Conservation (phyloP, 2,888 invertebrate species). For the Dermolepida albohirtum region DNA sequence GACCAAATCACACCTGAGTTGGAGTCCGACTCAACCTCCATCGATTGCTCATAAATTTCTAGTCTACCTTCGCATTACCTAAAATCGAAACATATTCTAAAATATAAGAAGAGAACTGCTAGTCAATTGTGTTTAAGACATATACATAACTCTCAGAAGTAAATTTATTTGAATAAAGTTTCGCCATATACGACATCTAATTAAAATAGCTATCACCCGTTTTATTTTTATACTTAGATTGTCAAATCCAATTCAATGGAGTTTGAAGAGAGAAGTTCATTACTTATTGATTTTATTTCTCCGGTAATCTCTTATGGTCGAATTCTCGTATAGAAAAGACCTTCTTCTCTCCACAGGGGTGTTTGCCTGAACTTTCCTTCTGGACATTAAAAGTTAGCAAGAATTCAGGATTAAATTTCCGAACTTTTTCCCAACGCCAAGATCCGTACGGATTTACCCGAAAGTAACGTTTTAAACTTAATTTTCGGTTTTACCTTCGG, state of each 20-base stretch:
- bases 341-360: neutral
- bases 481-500: slow-evolving; percentile 39
- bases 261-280: slow-evolving; percentile 25
- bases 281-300: slow-evolving; percentile 36
- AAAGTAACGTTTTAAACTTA: slow-evolving; percentile 43
- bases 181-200: neutral
- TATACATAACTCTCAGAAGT: no score
- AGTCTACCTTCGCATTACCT: no score
- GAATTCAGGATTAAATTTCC: slow-evolving; percentile 43
- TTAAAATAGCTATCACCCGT: neutral
- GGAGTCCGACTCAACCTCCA: no score
- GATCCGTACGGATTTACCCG: slow-evolving; percentile 38
- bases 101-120: no score
- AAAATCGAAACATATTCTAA: no score
- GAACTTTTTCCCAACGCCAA: slow-evolving; percentile 29
- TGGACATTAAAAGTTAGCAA: slow-evolving; percentile 41
- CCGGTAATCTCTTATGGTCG: slow-evolving; percentile 25
- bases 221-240: neutral
- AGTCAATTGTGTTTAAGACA: no score
- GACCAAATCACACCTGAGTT: no score
- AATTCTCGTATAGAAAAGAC: slow-evolving; percentile 16
- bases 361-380: slow-evolving; percentile 27
- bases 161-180: no score
- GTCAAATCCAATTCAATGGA: neutral
- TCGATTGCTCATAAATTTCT: no score